Percentiles rank a stretch among this genome's conserved stretches.
These are phyloP conservation scores for Columba guinea DNA, from an alignment of 2,797 vertebrate species.

Conservation along the genomic window DNA sequence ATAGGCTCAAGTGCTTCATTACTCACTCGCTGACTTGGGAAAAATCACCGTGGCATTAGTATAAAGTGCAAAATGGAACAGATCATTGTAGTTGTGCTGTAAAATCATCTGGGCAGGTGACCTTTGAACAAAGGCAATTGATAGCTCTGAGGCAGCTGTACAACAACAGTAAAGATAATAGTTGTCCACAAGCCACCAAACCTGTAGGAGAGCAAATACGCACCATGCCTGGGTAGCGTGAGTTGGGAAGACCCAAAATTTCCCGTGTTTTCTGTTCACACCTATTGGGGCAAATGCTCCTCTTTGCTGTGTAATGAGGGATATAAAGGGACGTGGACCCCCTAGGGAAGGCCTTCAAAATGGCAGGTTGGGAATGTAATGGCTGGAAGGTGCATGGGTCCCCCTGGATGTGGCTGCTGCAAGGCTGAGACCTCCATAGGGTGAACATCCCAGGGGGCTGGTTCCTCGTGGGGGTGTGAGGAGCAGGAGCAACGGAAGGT, in stretches of 20 bases:
- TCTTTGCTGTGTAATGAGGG: not conserved
- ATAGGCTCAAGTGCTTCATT: conserved; percentile 56
- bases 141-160: conserved; percentile 44
- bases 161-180: conserved; percentile 22
- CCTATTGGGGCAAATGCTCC: not conserved
- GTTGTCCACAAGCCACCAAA: not conserved
- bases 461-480: not conserved
- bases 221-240: not conserved
- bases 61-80: conserved; percentile 67
- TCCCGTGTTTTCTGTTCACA: accelerated
- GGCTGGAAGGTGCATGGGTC: not conserved
- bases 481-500: not conserved
- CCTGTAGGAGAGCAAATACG: not conserved
- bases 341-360: not conserved
- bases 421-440: not conserved
- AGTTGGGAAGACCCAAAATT: not conserved
- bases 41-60: conserved; percentile 50
- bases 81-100: conserved; percentile 57
- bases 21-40: conserved; percentile 61
- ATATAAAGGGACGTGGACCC: accelerated
- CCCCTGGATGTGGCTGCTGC: not conserved
- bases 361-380: accelerated
- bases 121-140: conserved; percentile 73
- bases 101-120: conserved; percentile 70
- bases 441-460: not conserved